Evolutionary conservation across 2,113 vertebrate genomes (phyloP), one percentile per base, ranked within the genome.

Genomic region (Tursiops truncatus): DNA sequence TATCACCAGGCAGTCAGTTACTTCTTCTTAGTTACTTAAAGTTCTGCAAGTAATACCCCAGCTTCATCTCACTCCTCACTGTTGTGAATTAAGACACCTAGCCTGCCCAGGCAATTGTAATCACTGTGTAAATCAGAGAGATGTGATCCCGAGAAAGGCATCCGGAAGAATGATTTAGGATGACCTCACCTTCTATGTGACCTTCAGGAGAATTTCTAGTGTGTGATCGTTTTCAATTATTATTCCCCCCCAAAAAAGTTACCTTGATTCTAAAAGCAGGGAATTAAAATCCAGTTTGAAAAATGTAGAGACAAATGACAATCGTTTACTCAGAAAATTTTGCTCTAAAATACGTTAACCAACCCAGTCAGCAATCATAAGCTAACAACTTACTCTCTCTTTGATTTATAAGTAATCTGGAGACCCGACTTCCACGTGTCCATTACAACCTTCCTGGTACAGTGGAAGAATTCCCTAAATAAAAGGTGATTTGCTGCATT

Each of bases 241-340:
- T 31, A 23, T 33, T 26, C 21, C 58, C 58, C 58, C 21, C 58
- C 15, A 38, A 38, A 79, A 56, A 71, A 41, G 5, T 77, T 62
- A 85, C 53, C 60, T 82, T 58, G 26, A 79, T 73, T 93, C 82
- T 33, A 82, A 93, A 93, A 88, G 8, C n/a, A 58, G 38, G 79
- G 36, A 53, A 23, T 91, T 60, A 71, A 91, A 95, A 85, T 89
- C 67, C 56, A 36, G 3, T 33, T 70, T 79, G 68, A 73, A 60
- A 84, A 88, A 12, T 25, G 1, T 14, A 47, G 76, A 56, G 26
- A 41, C 65, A 56, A 9, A 31, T 50, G 71, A 67, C 21, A 65
- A 0, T 74, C 33, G 41, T 95, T 87, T 65, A 71, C 4, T 15
- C 33, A 77, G 79, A 88, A 85, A 70, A 60, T 33, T 26, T 53